phyloP scores from a whole-genome alignment of 2,797 vertebrate genomes.

The Chaetophractus vellerosus region DNA sequence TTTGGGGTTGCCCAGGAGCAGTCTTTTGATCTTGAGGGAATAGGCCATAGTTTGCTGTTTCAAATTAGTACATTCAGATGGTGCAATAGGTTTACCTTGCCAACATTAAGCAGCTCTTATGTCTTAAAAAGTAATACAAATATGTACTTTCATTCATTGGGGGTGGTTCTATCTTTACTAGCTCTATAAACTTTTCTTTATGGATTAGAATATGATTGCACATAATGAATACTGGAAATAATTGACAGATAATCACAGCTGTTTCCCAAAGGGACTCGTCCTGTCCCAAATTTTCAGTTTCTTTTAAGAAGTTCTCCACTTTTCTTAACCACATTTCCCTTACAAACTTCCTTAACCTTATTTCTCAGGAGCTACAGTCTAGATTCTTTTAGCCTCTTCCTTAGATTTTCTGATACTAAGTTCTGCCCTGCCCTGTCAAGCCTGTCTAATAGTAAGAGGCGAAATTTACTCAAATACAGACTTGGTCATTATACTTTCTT shows the following conservation, averaged over 20 bases:
- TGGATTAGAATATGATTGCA: neutral
- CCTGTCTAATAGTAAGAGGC: neutral
- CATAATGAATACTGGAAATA: neutral
- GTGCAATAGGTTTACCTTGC: neutral
- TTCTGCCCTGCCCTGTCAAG: neutral
- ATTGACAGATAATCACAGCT: neutral
- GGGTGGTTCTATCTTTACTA: slow-evolving; percentile 14
- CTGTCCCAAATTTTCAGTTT: neutral
- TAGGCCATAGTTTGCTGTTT: slow-evolving; percentile 34
- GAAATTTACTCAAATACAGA: neutral
- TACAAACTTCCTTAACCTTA: neutral
- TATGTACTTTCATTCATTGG: neutral
- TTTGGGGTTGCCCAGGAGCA: slow-evolving; percentile 44
- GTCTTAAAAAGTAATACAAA: neutral
- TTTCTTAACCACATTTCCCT: neutral
- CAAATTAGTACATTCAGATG: slow-evolving; percentile 29
- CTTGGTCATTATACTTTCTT: neutral
- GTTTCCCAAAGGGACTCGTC: neutral
- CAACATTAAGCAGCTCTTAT: neutral
- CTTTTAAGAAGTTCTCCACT: neutral
- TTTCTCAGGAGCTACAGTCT: neutral
- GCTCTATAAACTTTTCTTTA: neutral
- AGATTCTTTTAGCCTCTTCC: neutral
- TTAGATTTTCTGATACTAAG: neutral
- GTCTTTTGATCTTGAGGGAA: slow-evolving; percentile 58